Evolutionary conservation across 2,797 vertebrate genomes (phyloP), one percentile per base, ranked within the genome.

Genomic region (Crypturellus tataupa): DNA sequence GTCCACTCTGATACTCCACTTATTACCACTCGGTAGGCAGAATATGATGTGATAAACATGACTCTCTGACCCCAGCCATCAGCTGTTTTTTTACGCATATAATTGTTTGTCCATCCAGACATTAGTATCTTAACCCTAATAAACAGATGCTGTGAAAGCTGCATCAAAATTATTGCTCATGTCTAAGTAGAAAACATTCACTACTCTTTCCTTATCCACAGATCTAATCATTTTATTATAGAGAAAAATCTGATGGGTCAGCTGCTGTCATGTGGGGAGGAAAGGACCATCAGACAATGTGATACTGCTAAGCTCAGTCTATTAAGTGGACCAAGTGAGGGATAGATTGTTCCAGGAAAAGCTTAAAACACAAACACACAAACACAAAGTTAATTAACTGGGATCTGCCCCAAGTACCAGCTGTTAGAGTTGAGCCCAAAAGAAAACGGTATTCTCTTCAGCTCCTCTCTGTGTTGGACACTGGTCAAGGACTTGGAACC

Each of bases 1-100:
- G 13, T 13, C 5, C 4, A 4, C 9, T 47, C 27, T 49, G 19
- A 20, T 42, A 42, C 9, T 15, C 3, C 0, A 4, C 6, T 72
- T 42, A 1, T 40, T 46, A 58, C 6, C 10, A 10, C 58, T 8
- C 3, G 24, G 33, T 13, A 24, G 33, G 33, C 35, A 35, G n/a
- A 69, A 3, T 4, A 69, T 21, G 15, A 31, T 31, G 10, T 55
- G 17, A 55, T 31, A 31, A 53, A 23, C 27, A 53, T 6, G 13
- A 53, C 9, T 19, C 51, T 55, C 53, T 55, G 53, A 55, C 29
- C 53, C 9, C 9, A 55, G 29, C 53, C 16, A 18, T 55, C 53
- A 55, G 31, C 53, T 19, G 29, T 31, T n/a, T 18, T 56, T 56
- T 56, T 31, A 56, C 7, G 29, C 55, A 56, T 56, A 18, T 56